Base-by-base conservation (phyloP, 1,140 invertebrate species). In the Drosophila melanica region DNA sequence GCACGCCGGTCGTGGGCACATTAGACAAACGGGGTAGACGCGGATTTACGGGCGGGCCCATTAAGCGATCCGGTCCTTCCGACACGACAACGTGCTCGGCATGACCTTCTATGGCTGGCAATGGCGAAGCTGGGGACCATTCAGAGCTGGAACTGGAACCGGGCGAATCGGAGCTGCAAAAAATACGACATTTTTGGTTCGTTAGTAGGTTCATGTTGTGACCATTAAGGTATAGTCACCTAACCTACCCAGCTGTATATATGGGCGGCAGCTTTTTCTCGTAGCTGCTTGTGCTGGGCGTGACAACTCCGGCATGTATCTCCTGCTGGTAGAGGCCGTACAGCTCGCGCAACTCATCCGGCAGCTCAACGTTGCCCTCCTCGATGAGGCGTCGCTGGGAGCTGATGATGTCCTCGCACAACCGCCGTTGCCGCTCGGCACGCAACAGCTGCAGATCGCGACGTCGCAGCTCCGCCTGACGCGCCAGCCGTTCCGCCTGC, bases 401-500 rank as follows among this genome's bases (percentile, higher is more conserved):
- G 0, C 96, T 96, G 58, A 99, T 98, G 64, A 98, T 98, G 86
- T 98, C 97, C 85, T 99, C 97, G 66, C 96, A 97, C 4, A 99
- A 94, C 50, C 96, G 94, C 10, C 97, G 93, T 90, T 98, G 97
- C 20, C 97, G 93, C 80, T 97, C 95, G 48, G 96, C 96, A n/a
- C 97, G 93, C 50, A 97, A 93, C 58, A 98, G 94, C 74, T 97
- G 94, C 27, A 97, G 93, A 82, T 98, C 97, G 59, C 97, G 93
- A 58, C 97, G 93, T 44, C 96, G 93, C 12, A 98, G 93, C 91
- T 98, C 97, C 73, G 97, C 96, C 77, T 97, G 96, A 33, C 96
- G 94, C 5, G 97, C 95, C 33, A 98, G 92, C 58, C 96, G 94
- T 81, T 97, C 96, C 8, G 97, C 97, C 92, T 98, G 97, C 67